Percentiles rank a stretch among this genome's conserved stretches.
phyloP scores from a whole-genome alignment of 2,888 invertebrate species.

The Sinopyrophorus schimmeli region DNA sequence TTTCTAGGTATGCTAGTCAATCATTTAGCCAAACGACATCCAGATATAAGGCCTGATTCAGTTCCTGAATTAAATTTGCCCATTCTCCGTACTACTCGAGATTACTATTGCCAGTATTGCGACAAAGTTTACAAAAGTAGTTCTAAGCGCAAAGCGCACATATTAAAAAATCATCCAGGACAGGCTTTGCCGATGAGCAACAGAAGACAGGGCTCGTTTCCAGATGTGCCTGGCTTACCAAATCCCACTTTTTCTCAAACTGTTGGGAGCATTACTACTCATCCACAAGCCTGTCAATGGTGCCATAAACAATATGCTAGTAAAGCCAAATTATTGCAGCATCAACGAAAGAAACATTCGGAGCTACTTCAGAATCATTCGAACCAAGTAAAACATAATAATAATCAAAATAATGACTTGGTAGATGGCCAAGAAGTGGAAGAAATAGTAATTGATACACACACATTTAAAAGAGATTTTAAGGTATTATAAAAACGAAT shows the following conservation, averaged over 20 bases:
- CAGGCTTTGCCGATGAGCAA: slow-evolving; percentile 64
- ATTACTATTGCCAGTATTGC: slow-evolving; percentile 85
- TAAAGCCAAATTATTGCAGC: slow-evolving; percentile 71
- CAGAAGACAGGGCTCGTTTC: slow-evolving; percentile 43
- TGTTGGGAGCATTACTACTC: slow-evolving; percentile 72
- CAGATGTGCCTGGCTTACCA: slow-evolving; percentile 54
- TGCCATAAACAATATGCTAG: slow-evolving; percentile 89
- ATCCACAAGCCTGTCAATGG: slow-evolving; percentile 73
- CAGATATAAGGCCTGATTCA: slow-evolving; percentile 65
- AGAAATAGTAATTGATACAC: slow-evolving; percentile 16
- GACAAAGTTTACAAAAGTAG: slow-evolving; percentile 82
- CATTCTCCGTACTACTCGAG: slow-evolving; percentile 73
- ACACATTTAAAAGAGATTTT: slow-evolving; percentile 22
- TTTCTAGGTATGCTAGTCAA: slow-evolving; percentile 70
- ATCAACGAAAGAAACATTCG: slow-evolving; percentile 68
- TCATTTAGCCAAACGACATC: slow-evolving; percentile 79
- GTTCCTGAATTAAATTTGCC: slow-evolving; percentile 78
- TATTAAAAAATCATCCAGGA: slow-evolving; percentile 82
- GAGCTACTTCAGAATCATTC: slow-evolving; percentile 47
- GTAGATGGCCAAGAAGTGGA: slow-evolving; percentile 12
- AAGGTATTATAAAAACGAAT: slow-evolving; percentile 15
- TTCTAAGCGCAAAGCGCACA: slow-evolving; percentile 81
- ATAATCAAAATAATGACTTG: slow-evolving; percentile 9
- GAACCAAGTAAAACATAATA: slow-evolving; percentile 11
- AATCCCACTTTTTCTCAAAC: slow-evolving; percentile 69